These are phyloP conservation scores for Colossoma macropomum DNA, from an alignment of 2,113 vertebrate species.

Conservation along the genomic window DNA sequence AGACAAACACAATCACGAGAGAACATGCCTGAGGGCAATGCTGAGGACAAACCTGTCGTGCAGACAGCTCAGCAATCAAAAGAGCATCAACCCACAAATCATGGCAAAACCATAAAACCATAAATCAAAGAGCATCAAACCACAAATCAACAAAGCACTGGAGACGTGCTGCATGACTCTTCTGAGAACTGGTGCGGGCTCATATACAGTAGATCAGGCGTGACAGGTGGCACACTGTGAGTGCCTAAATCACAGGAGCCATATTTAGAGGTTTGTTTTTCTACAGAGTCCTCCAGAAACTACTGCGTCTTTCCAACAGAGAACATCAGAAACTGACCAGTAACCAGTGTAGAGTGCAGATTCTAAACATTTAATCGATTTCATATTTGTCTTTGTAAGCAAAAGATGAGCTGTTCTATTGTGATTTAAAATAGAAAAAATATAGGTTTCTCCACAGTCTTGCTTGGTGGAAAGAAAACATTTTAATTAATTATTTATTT, in stretches of 20 bases:
- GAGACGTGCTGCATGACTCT: background rate
- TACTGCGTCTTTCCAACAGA: too few relatives aligned
- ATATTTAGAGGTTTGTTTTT: background rate
- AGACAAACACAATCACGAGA: background rate
- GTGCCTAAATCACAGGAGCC: background rate
- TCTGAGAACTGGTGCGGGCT: background rate
- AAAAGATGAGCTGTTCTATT: too few relatives aligned
- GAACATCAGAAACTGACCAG: too few relatives aligned
- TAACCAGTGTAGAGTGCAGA: too few relatives aligned
- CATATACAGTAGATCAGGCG: background rate
- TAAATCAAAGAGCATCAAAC: background rate
- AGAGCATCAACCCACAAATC: background rate
- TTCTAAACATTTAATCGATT: too few relatives aligned
- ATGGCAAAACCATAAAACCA: background rate
- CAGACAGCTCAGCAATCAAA: background rate
- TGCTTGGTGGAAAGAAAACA: too few relatives aligned
- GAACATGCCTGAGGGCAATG: background rate
- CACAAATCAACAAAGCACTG: background rate
- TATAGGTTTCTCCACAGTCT: too few relatives aligned
- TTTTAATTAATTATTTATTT: too few relatives aligned
- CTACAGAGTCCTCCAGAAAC: too few relatives aligned
- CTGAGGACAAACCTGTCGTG: constrained; percentile 5
- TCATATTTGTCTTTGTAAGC: too few relatives aligned
- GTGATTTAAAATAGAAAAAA: too few relatives aligned
- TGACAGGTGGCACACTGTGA: background rate